Conservation (phyloP, 1,140 invertebrate genomes). For the Sminthurinus signatus region DNA sequence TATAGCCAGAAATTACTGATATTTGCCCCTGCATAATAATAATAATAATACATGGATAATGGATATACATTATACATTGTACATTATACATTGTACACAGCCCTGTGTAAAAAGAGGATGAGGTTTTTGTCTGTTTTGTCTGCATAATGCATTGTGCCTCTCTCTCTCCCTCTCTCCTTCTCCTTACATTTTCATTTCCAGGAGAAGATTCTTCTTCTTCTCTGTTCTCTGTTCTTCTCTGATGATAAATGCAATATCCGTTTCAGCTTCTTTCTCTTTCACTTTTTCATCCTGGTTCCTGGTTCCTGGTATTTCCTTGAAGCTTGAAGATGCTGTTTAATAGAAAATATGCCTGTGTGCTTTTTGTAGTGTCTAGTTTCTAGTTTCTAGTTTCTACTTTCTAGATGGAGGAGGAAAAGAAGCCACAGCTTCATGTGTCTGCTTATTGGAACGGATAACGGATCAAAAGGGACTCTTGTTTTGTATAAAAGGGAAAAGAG, state of each 20-base stretch:
- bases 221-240: conserved; percentile 32
- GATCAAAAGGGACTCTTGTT: conserved; percentile 37
- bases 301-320: no score
- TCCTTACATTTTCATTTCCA: conserved; percentile 28
- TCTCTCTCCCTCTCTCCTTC: conserved; percentile 1
- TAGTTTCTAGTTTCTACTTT: no score
- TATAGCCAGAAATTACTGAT: conserved; percentile 39
- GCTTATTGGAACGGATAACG: conserved; percentile 40
- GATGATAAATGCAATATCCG: conserved; percentile 42
- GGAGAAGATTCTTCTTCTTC: no score
- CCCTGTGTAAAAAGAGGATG: no score
- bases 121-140: no score
- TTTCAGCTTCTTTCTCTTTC: conserved; percentile 14
- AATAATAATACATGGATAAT: conserved; percentile 10
- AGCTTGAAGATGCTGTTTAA: no score
- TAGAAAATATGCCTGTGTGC: no score
- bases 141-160: conserved; percentile 35
- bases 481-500: conserved; percentile 30
- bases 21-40: conserved; percentile 40
- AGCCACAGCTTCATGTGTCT: no score
- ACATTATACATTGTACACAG: no score
- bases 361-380: no score
- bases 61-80: no score
- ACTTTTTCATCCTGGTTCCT: conserved; percentile 29
- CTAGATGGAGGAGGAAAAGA: no score